A percentile compares a stretch with the other conserved stretches of the same genome.
Conservation (phyloP, 2,113 vertebrate genomes). For the Seriola quinqueradiata region DNA sequence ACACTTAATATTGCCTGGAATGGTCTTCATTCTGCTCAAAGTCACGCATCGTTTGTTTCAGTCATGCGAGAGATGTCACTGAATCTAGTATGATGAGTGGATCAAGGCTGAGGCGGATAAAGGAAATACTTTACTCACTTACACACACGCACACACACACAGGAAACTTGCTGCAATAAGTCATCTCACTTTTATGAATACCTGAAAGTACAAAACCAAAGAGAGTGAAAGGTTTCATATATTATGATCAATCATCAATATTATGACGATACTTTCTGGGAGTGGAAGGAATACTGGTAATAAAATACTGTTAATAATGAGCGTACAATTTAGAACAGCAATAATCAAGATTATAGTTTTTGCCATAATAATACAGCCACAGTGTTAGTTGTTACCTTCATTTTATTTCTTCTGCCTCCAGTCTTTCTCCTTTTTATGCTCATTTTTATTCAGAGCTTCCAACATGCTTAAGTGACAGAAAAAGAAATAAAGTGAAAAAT, state of each 20-base stretch:
- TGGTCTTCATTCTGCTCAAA: neutral
- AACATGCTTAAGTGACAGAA: neutral
- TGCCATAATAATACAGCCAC: neutral
- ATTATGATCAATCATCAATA: neutral
- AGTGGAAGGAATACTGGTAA: too few species aligned
- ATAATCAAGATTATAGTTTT: neutral
- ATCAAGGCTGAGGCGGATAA: neutral
- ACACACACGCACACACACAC: neutral
- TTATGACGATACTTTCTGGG: too few species aligned
- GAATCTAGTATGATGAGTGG: neutral
- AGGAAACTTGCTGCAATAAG: neutral
- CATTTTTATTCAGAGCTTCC: neutral
- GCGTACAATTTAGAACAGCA: neutral
- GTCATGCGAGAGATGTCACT: neutral
- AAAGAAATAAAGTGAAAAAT: neutral
- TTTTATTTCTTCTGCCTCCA: neutral
- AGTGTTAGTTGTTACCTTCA: neutral
- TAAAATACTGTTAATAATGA: neutral
- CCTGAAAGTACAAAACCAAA: neutral
- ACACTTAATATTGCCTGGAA: neutral
- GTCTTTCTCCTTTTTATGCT: neutral
- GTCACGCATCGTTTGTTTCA: neutral
- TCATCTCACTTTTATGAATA: neutral
- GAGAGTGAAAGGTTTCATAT: neutral
- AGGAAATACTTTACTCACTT: neutral